phyloP scores from a whole-genome alignment of 2,797 vertebrate genomes.

The Pygocentrus nattereri region DNA sequence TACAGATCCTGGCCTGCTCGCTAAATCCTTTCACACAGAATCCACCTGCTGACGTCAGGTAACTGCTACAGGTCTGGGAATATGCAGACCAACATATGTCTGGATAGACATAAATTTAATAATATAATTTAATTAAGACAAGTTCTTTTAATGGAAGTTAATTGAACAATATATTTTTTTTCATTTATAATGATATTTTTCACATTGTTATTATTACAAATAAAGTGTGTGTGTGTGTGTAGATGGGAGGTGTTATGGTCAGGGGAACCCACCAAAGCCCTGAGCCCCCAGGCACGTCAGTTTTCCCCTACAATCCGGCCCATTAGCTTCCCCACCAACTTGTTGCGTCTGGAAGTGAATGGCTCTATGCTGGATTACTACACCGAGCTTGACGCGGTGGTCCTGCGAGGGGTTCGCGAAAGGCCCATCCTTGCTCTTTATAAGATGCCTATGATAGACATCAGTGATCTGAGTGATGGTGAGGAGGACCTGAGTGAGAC shows the following conservation, averaged over 20 bases:
- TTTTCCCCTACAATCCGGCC: constrained; percentile 95
- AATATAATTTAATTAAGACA: too few species aligned
- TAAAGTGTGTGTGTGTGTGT: constrained; percentile 24
- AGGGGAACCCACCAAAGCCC: constrained; percentile 88
- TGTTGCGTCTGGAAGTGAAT: constrained; percentile 96
- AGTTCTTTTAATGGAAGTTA: too few species aligned
- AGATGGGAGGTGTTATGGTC: constrained; percentile 98
- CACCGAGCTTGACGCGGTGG: constrained; percentile 95
- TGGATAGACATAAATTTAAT: too few species aligned
- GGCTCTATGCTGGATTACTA: constrained; percentile 96
- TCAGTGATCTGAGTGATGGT: constrained; percentile 91
- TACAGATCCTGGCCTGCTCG: constrained; percentile 96
- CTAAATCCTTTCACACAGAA: constrained; percentile 96
- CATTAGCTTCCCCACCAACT: constrained; percentile 94
- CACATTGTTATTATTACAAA: too few species aligned
- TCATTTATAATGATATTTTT: too few species aligned
- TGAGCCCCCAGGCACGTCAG: constrained; percentile 91
- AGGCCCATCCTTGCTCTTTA: constrained; percentile 88
- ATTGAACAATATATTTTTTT: too few species aligned
- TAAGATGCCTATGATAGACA: constrained; percentile 89
- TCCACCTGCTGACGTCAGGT: constrained; percentile 92
- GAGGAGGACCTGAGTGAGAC: constrained; percentile 87
- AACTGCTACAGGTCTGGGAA: constrained; percentile 58
- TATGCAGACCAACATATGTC: neutral
- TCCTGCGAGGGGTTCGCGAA: constrained; percentile 91